Evolutionary conservation across 2,888 invertebrate species (phyloP).

Genomic region (Drosophila conformis): DNA sequence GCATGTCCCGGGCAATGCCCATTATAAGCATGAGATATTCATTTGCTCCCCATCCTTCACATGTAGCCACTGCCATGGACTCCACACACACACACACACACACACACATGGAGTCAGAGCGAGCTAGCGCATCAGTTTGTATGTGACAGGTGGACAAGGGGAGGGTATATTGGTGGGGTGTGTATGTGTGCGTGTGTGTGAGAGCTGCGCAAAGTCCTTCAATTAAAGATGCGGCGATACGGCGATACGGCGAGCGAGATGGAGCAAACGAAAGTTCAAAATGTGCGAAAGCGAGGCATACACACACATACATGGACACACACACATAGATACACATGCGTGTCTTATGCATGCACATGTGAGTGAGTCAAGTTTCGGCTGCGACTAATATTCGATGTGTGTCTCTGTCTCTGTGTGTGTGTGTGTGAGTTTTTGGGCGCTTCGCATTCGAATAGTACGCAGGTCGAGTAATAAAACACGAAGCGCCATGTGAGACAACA

Average conservation of each 20-base stretch:
- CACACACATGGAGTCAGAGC: slow-evolving; percentile 46
- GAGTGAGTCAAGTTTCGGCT: slow-evolving; percentile 49
- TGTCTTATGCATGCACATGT: slow-evolving; percentile 19
- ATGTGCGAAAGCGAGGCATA: slow-evolving; percentile 70
- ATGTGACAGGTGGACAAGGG: slow-evolving; percentile 27
- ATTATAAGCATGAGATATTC: slow-evolving; percentile 82
- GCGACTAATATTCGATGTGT: slow-evolving; percentile 53
- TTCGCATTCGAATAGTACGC: slow-evolving; percentile 74
- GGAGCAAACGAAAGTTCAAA: slow-evolving; percentile 78
- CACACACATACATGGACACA: slow-evolving; percentile 29
- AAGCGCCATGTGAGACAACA: slow-evolving; percentile 71
- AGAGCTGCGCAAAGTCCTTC: slow-evolving; percentile 80
- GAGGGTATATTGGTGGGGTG: not conserved
- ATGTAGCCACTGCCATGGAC: slow-evolving; percentile 76
- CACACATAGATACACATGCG: slow-evolving; percentile 19
- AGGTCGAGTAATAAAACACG: slow-evolving; percentile 80
- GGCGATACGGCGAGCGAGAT: slow-evolving; percentile 73
- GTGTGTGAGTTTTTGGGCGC: slow-evolving; percentile 47
- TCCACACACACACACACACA: slow-evolving; percentile 25
- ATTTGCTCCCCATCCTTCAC: slow-evolving; percentile 80
- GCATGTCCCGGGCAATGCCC: slow-evolving; percentile 78
- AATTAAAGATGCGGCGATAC: slow-evolving; percentile 76
- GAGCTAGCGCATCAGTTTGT: slow-evolving; percentile 62
- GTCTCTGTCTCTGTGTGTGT: slow-evolving; percentile 3
- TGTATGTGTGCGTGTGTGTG: slow-evolving; percentile 29